These are phyloP conservation scores for Otocyon megalotis DNA, from an alignment of 2,113 vertebrate genomes.

Conservation along the genomic window DNA sequence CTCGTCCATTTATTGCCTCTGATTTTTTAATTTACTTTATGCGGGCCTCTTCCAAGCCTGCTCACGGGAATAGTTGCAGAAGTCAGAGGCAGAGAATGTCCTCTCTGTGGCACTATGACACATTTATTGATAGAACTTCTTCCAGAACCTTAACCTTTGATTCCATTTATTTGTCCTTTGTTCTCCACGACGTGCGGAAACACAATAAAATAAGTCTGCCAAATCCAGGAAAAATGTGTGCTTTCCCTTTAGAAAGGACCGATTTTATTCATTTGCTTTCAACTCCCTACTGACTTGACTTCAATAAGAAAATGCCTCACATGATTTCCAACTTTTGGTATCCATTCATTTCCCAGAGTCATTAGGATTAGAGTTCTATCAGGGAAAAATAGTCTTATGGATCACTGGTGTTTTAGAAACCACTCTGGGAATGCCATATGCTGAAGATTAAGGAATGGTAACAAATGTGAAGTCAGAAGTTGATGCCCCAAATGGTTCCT, in stretches of 20 bases:
- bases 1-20: neutral
- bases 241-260: neutral
- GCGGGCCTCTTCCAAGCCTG: constrained; percentile 56
- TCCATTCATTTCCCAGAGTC: neutral
- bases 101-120: neutral
- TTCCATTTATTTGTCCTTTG: constrained; percentile 64
- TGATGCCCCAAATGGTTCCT: neutral
- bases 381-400: neutral
- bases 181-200: constrained; percentile 69
- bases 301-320: neutral
- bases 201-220: constrained; percentile 46
- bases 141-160: constrained; percentile 50
- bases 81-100: neutral
- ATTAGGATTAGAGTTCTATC: neutral
- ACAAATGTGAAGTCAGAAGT: neutral
- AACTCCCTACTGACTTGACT: neutral
- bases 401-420: neutral
- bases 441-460: neutral
- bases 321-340: neutral
- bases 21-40: neutral
- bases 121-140: constrained; percentile 51
- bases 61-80: constrained; percentile 77
- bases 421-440: neutral
- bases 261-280: neutral
- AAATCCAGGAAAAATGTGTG: neutral